Percentiles rank a stretch among this genome's conserved stretches.
phyloP scores from a whole-genome alignment of 2,888 invertebrate genomes.

The Spialia ferax region DNA sequence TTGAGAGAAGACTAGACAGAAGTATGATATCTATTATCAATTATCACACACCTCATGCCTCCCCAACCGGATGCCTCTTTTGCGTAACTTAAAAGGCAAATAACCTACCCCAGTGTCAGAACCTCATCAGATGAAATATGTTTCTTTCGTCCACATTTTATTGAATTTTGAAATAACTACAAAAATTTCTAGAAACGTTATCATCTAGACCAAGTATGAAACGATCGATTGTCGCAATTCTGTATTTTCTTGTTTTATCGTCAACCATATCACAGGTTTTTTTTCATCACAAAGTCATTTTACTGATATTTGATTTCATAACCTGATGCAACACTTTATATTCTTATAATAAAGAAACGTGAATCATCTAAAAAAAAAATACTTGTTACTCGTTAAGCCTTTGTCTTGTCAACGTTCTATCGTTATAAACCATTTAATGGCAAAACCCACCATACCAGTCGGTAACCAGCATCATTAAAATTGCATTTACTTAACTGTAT shows the following conservation, averaged over 20 bases:
- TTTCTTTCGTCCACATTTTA: too few species aligned
- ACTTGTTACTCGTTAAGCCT: background rate
- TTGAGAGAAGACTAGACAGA: too few species aligned
- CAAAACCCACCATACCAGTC: background rate
- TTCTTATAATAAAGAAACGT: background rate
- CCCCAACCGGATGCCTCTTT: too few species aligned
- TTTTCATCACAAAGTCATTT: background rate
- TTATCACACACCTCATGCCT: too few species aligned
- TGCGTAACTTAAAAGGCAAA: too few species aligned
- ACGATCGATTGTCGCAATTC: background rate
- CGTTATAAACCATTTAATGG: constrained; percentile 4
- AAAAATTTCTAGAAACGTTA: background rate
- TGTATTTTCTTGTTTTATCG: background rate
- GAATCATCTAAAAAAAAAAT: background rate
- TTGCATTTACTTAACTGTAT: constrained; percentile 20
- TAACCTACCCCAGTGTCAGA: too few species aligned
- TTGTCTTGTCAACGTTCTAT: background rate
- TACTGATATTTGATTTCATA: background rate
- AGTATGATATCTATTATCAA: too few species aligned
- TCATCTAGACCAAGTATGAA: background rate
- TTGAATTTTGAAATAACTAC: too few species aligned
- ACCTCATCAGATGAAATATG: too few species aligned
- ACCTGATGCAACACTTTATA: background rate
- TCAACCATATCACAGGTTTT: background rate
- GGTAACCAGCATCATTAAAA: constrained; percentile 29